phyloP scores from a whole-genome alignment of 1,140 invertebrate genomes.

The Drosophila repleta region DNA sequence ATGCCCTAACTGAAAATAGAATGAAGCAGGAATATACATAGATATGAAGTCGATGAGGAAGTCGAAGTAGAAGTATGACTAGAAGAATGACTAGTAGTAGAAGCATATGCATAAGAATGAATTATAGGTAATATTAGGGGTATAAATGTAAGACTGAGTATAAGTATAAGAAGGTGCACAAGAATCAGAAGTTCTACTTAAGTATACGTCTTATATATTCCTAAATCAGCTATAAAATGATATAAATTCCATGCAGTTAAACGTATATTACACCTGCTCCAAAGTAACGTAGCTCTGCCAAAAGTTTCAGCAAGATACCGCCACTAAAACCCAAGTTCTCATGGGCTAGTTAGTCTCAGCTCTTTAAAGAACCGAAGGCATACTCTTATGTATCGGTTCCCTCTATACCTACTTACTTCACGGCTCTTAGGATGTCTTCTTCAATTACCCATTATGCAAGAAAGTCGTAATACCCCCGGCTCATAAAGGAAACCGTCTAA shows the following conservation, averaged over 20 bases:
- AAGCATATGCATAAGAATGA: neutral
- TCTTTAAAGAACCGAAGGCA: neutral
- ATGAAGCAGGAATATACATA: neutral
- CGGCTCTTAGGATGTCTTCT: neutral
- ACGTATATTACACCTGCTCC: neutral
- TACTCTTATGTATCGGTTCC: neutral
- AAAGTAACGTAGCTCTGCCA: too few species aligned
- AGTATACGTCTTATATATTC: too few species aligned
- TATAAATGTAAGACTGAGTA: neutral
- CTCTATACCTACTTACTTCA: neutral
- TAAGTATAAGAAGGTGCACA: neutral
- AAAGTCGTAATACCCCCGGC: slow-evolving; percentile 10
- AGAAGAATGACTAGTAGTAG: too few species aligned
- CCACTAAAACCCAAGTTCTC: neutral
- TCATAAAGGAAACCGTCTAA: slow-evolving; percentile 1
- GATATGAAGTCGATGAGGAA: too few species aligned
- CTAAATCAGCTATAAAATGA: neutral
- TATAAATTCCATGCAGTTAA: too few species aligned
- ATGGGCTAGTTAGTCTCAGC: neutral
- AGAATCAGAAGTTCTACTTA: too few species aligned
- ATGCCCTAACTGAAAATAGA: neutral
- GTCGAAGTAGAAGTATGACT: too few species aligned
- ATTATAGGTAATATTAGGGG: neutral
- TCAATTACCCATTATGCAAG: slow-evolving; percentile 4
- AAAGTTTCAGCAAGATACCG: slow-evolving; percentile 12